Evolutionary conservation across 53 echinoderm and acorn worm genomes (phyloP), one percentile per base, ranked within the genome.

Genomic region (Apostichopus leukothele): DNA sequence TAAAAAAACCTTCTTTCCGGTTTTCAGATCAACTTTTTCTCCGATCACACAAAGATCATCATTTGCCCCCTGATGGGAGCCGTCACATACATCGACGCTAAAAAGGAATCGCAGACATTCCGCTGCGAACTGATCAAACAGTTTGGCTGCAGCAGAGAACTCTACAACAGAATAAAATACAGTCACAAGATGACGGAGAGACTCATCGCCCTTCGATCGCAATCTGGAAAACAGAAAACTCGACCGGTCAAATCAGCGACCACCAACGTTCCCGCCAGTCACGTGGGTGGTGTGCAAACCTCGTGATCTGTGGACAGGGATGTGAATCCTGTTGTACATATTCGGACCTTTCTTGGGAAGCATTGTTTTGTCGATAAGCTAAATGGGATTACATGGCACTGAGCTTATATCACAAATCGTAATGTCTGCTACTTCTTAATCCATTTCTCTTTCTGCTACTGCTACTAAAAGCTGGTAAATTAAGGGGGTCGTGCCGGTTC

Each of bases 31-130:
- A 97, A 97, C 90, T 95, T 97, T 89, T 97, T 97, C 90, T 84
- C 90, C 18, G 97, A 97, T 68, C 97, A 97, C 91, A 95, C 94
- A 66, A 97, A 97, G 89, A 83, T 97, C 75, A 95, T 97, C 84
- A 84, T 97, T 3, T 95, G 95, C 25, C 97, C 95, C 1, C 53
- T 95, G 75, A 95, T 95, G 97, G 89, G 90, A 5, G 97, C 95
- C 13, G 90, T 93, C 89, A 97, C 97, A 4, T 97, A 95, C 91
- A 94, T 97, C 53, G 95, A 97, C 76, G 83, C 92, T 74, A 89
- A 89, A 74, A 88, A 92, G 14, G 92, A 94, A 68, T 90, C 92
- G 59, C 90, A 90, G 26, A 97, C 97, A 8, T 94, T 78, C 91
- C 88, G 93, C 7, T 90, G 96, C 8, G 91, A 91, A 25, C 89